Base-by-base conservation (phyloP, 2,797 vertebrate genomes). In the Australoheros facetus region DNA sequence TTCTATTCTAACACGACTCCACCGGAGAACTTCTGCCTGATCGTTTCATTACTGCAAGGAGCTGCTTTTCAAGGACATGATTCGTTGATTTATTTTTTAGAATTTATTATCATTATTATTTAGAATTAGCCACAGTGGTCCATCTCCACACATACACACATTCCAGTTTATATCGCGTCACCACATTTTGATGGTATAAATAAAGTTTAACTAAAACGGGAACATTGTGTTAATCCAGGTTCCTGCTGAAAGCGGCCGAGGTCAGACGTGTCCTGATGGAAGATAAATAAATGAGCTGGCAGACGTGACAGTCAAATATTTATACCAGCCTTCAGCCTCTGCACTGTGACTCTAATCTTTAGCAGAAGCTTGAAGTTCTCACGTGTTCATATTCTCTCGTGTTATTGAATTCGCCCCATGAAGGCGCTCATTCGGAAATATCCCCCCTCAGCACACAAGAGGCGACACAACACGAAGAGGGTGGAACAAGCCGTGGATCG, bases 351-450 rank as follows among this genome's bases (percentile, higher is more conserved):
- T 37, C 34, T 10, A 37, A 37, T 32, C 32, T 32, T 32, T 32
- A 32, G 53, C 64, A 58, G 56, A 73, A 71, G 53, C 79, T 85
- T 72, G 69, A 26, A 73, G 85, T 75, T 77, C 39, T 86, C 59
- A 56, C 57, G 21, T 76, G 73, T 75, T 80, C 57, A 55, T 60
- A 17, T 74, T 87, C 56, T 54, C 55, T 86, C 72, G 84, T 78
- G 80, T 77, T 51, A 17, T 7, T 51, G 81, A 88, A 80, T 85
- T 79, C 71, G 77, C 78, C 57, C 79, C 66, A 56, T 74, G 74
- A 85, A 81, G 88, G 77, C 77, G 86, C 85, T 85, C 55, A 26
- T 79, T 85, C 78, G 72, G 85, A 87, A 87, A 87, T 77, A 45
- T 62, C 75, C 82, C 71, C 4, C 73, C 8, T n/a, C 51, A 10